phyloP scores from a whole-genome alignment of 2,113 vertebrate species.

The Tragulus kanchil region DNA sequence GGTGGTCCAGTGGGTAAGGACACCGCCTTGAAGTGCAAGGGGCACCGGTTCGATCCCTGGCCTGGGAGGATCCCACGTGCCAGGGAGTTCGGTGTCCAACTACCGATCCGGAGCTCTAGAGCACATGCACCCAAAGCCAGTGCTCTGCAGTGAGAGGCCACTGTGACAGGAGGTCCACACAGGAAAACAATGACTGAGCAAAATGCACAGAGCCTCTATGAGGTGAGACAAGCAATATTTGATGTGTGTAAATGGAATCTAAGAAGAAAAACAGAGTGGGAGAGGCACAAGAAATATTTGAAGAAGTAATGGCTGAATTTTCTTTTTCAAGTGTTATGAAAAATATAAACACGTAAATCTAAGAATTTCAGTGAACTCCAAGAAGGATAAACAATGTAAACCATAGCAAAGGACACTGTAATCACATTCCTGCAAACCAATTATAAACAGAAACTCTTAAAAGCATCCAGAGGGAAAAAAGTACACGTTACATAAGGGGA shows the following conservation, averaged over 20 bases:
- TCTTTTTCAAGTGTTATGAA: not conserved
- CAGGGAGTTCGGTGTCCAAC: no score
- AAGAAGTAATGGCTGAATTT: not conserved
- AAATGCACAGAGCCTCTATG: not conserved
- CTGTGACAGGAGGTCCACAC: no score
- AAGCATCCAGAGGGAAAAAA: not conserved
- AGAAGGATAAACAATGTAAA: not conserved
- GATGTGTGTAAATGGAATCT: not conserved
- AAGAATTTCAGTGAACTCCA: conserved; percentile 30
- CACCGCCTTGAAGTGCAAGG: no score
- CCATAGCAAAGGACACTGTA: not conserved
- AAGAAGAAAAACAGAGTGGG: not conserved
- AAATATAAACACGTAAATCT: not conserved
- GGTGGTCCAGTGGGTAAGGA: no score
- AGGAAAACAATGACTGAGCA: not conserved
- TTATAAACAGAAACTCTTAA: conserved; percentile 45
- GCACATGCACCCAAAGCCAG: no score
- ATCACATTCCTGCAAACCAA: conserved; percentile 23
- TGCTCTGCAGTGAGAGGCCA: no score
- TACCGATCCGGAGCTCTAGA: no score
- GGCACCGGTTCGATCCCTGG: no score
- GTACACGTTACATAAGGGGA: not conserved
- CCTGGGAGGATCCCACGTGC: no score
- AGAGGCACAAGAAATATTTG: conserved; percentile 9
- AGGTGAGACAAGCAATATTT: not conserved